A percentile compares a stretch with the other conserved stretches of the same genome.
phyloP scores from a whole-genome alignment of 2,888 invertebrate genomes.

The Rosalia funebris region DNA sequence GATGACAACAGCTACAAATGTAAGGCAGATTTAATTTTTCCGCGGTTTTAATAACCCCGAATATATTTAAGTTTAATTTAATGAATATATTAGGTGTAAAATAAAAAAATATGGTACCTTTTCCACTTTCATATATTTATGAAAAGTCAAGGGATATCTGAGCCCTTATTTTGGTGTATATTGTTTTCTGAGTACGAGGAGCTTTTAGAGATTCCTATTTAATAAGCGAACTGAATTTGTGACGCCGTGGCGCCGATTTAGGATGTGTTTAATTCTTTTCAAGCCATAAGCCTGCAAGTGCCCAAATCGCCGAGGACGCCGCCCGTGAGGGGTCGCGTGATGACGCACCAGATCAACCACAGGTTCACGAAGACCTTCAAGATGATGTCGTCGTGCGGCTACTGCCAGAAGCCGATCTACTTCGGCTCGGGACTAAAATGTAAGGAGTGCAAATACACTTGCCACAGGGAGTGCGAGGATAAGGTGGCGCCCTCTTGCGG shows the following conservation, averaged over 20 bases:
- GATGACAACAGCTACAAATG: constrained; percentile 67
- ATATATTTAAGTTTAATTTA: no score
- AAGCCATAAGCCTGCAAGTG: constrained; percentile 67
- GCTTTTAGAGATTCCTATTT: no score
- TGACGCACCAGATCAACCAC: constrained; percentile 91
- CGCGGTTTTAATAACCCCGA: no score
- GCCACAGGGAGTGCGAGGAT: constrained; percentile 87
- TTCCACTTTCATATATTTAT: no score
- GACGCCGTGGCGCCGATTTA: no score
- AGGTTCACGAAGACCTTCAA: constrained; percentile 90
- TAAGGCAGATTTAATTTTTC: constrained; percentile 42
- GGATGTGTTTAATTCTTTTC: no score
- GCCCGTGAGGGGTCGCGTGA: constrained; percentile 70
- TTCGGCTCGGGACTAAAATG: constrained; percentile 87
- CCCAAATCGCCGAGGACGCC: constrained; percentile 69
- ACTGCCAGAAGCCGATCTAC: constrained; percentile 73
- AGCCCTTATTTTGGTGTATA: no score
- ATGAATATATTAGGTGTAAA: no score
- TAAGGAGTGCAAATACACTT: constrained; percentile 94
- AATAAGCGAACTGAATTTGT: no score
- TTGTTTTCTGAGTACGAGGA: no score
- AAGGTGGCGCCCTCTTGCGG: constrained; percentile 95
- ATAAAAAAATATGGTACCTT: no score
- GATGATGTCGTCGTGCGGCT: constrained; percentile 88
- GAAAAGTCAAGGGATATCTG: no score